Base-by-base conservation (phyloP, 1,140 invertebrate genomes). In the Sogatella furcifera region DNA sequence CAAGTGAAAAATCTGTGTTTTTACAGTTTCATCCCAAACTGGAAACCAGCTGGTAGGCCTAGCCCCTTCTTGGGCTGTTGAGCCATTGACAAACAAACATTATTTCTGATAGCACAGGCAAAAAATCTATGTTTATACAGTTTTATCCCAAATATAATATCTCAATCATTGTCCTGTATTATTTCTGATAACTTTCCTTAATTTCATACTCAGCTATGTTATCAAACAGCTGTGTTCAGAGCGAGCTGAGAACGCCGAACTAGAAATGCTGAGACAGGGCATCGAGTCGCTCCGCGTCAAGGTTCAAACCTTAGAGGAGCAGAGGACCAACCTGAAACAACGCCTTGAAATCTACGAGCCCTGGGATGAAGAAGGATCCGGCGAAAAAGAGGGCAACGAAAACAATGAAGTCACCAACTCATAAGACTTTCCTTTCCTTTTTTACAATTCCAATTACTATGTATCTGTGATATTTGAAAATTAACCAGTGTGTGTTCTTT, bases 341-440 rank as follows among this genome's bases (percentile, higher is more conserved):
- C 38, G 59, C 31, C 38, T 60, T 10, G 53, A 38, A 15, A 34
- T 53, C 17, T 55, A 43, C 46, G 59, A 60, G 14, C 59, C 59
- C 9, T 17, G 14, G 24, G 59, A 60, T 22, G 13, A 34, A 55
- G 54, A 34, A 1, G n/a, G 5, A n/a, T 1, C 0, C n/a, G 5
- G 0, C 13, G 54, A 55, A 11, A 17, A 55, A 38, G 28, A 55
- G 1, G 46, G 5, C 3, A 22, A 11, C 21, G 46, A 22, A 19
- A 22, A 49, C 21, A 22, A 15, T 17, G 11, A 49, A 49, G 11
- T 38, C 8, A 5, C 34, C 34, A 38, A 4, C 3, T 38, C 34
- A 38, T 38, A 38, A 13, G 11, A 9, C 34, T 38, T 13, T 38
- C 1, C 9, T 38, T 38, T 10, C 11, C 11, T 28, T 28, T 28